Evolutionary conservation across 1,140 invertebrate species (phyloP).

Genomic region (Orius laevigatus): DNA sequence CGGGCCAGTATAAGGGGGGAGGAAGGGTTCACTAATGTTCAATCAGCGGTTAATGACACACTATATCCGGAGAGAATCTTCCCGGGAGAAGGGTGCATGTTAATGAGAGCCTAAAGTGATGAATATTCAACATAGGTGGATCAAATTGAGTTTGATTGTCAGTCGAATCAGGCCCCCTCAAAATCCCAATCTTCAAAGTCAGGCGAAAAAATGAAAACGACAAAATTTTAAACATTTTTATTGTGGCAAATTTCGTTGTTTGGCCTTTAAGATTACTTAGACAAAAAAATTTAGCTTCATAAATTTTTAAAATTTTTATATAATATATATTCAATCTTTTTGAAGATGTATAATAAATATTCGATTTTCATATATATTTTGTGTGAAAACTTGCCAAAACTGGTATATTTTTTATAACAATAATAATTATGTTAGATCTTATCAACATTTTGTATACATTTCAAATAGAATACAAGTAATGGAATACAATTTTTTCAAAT

Average conservation of each 20-base stretch:
- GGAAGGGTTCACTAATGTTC: too few relatives aligned
- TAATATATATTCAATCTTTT: not conserved
- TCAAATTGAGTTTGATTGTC: constrained; percentile 3
- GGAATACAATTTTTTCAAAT: constrained; percentile 12
- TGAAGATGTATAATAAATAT: not conserved
- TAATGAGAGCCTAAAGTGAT: not conserved
- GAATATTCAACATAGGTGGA: not conserved
- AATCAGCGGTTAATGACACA: too few relatives aligned
- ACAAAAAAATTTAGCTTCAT: constrained; percentile 4
- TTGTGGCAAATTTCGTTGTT: constrained; percentile 13
- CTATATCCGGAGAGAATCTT: too few relatives aligned
- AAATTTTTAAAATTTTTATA: not conserved
- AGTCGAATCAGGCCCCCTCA: not conserved
- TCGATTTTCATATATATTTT: not conserved
- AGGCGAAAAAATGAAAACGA: not conserved
- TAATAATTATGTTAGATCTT: constrained; percentile 8
- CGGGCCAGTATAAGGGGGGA: too few relatives aligned
- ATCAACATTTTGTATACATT: constrained; percentile 4
- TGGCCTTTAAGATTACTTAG: constrained; percentile 7
- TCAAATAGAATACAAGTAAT: constrained; percentile 2
- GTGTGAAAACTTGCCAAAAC: constrained; percentile 2
- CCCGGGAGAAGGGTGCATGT: constrained; percentile 1
- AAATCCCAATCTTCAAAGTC: not conserved
- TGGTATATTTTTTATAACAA: not conserved
- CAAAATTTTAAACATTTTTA: constrained; percentile 7